Evolutionary conservation across 2,113 vertebrate genomes (phyloP), one percentile per base, ranked within the genome.

Genomic region (Nyctereutes procyonoides): DNA sequence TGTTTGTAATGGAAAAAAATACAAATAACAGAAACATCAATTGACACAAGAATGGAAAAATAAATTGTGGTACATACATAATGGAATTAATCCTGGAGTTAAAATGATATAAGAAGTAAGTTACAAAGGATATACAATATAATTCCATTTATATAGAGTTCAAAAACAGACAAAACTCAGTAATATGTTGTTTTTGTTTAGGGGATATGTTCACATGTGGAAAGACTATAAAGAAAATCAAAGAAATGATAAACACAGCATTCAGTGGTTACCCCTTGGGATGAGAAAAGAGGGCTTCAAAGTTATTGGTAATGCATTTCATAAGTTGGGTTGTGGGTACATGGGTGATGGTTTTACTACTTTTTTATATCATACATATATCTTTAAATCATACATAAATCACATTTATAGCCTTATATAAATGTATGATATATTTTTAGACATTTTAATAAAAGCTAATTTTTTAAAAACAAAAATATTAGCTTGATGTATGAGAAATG

Each of bases 91-190:
- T 86, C 32, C 35, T 89, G 1, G 14, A 71, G 80, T 74, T 83
- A 83, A 94, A 89, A 92, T 17, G 11, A 95, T 51, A 38, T 77
- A 88, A 71, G 82, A 97, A 60, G 14, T 58, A 86, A 94, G 63
- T 24, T 51, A 83, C 53, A 92, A 48, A 96, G 79, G 53, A 80
- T 1, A 60, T 48, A 55, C 3, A 63, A 2, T 74, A 69, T 88
- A 95, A 85, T 91, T 20, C 12, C 55, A 85, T 51, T 94, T 90
- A 84, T 55, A 58, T 16, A 35, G 51, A 90, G 56, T 58, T 88
- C n/a, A 91, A 84, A 93, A 96, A 76, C 43, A 89, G 71, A 63
- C n/a, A 56, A 94, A 93, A 93, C 16, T 76, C 43, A 86, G 65
- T 32, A 95, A 20, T 69, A 80, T 79, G 2, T 20, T 87, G 28